These are phyloP conservation scores for Tetragonisca angustula DNA, from an alignment of 2,888 invertebrate genomes.

Conservation along the genomic window DNA sequence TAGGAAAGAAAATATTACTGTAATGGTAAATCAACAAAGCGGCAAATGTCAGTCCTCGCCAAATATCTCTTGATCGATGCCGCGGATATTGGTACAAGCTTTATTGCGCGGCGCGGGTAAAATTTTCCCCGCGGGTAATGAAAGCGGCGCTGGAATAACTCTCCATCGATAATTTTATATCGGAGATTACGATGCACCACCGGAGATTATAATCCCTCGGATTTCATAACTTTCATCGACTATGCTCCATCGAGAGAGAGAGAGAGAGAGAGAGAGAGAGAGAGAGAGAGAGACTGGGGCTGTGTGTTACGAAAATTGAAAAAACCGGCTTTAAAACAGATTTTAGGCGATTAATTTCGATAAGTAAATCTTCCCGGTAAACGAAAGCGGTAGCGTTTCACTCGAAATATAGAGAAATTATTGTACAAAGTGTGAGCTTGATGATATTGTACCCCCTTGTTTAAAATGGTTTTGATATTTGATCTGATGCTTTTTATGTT, in stretches of 20 bases:
- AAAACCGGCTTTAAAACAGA: background rate
- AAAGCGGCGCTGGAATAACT: conserved; percentile 62
- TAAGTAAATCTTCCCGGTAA: background rate
- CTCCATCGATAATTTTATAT: conserved; percentile 67
- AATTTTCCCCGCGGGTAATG: conserved; percentile 63
- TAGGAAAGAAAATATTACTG: conserved; percentile 61
- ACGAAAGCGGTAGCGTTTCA: background rate
- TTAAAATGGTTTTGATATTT: background rate
- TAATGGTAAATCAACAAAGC: conserved; percentile 57
- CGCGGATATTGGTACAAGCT: conserved; percentile 62
- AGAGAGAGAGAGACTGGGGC: background rate
- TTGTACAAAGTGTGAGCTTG: background rate
- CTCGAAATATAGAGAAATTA: background rate
- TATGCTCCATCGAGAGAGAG: conserved; percentile 41
- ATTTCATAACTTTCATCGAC: conserved; percentile 61
- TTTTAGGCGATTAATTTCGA: background rate
- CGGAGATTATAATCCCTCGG: conserved; percentile 63
- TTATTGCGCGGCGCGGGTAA: conserved; percentile 60
- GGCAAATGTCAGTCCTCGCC: conserved; percentile 61
- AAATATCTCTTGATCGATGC: conserved; percentile 68
- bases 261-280: no score
- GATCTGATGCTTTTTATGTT: no score
- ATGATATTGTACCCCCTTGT: background rate
- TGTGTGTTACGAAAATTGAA: conserved; percentile 12
- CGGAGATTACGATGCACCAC: conserved; percentile 59